Conservation (phyloP, 2,888 invertebrate genomes). For the Acrocyrtus sp. region DNA sequence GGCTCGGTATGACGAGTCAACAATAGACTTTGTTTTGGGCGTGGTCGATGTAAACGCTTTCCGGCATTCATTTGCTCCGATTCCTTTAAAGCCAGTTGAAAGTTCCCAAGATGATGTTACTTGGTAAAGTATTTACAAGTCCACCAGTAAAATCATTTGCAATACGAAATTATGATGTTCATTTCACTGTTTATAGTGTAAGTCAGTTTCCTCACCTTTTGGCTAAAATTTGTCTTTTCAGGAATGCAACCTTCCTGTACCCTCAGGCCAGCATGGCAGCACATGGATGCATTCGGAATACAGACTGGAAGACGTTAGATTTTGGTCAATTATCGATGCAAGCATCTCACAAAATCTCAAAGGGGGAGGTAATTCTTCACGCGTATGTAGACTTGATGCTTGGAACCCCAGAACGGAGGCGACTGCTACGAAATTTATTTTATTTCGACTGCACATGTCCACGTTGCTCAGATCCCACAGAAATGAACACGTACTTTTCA, state of each 20-base stretch:
- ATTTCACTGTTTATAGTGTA: no score
- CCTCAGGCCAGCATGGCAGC: constrained; percentile 50
- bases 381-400: constrained; percentile 51
- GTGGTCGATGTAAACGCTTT: constrained; percentile 57
- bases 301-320: constrained; percentile 44
- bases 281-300: constrained; percentile 54
- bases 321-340: constrained; percentile 45
- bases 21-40: constrained; percentile 50
- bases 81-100: constrained; percentile 20
- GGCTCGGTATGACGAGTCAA: constrained; percentile 32
- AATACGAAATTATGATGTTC: neutral
- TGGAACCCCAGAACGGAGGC: constrained; percentile 47
- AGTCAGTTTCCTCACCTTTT: no score
- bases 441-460: constrained; percentile 53
- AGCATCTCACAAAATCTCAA: constrained; percentile 39
- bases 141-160: neutral
- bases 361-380: constrained; percentile 41
- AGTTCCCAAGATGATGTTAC: neutral
- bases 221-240: no score
- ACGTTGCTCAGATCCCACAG: constrained; percentile 52
- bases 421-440: constrained; percentile 32
- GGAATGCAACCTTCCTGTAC: constrained; percentile 55
- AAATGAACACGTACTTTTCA: constrained; percentile 53
- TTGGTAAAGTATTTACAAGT: neutral
- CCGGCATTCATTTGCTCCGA: constrained; percentile 44